Conservation (phyloP, 2,113 vertebrate species). For the Pollimyrus isidori region DNA sequence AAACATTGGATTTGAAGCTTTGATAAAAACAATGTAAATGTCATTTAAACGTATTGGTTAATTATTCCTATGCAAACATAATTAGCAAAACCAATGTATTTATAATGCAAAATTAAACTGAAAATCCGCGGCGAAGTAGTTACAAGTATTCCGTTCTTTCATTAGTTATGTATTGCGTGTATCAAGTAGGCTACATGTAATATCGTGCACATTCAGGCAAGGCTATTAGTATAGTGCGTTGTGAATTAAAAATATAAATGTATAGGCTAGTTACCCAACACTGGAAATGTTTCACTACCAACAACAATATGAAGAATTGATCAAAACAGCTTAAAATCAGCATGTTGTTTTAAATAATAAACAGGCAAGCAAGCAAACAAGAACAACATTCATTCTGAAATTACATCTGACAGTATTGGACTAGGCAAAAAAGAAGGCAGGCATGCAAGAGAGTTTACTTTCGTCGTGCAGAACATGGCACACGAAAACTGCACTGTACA, state of each 20-base stretch:
- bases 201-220: background rate
- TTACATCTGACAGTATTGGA: background rate
- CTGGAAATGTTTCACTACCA: background rate
- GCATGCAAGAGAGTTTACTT: background rate
- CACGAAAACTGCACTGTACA: background rate
- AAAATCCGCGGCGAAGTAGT: background rate
- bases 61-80: background rate
- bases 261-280: background rate
- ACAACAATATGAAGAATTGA: background rate
- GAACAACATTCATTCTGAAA: background rate
- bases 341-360: background rate
- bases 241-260: background rate
- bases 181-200: background rate
- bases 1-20: background rate
- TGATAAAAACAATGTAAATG: background rate
- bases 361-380: background rate
- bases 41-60: background rate
- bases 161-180: background rate
- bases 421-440: background rate
- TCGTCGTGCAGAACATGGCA: background rate
- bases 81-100: background rate
- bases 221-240: background rate
- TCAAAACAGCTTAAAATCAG: background rate
- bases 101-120: background rate
- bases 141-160: background rate